Evolutionary conservation across 2,797 vertebrate genomes (phyloP).

Genomic region (Kryptolebias ocellatus): DNA sequence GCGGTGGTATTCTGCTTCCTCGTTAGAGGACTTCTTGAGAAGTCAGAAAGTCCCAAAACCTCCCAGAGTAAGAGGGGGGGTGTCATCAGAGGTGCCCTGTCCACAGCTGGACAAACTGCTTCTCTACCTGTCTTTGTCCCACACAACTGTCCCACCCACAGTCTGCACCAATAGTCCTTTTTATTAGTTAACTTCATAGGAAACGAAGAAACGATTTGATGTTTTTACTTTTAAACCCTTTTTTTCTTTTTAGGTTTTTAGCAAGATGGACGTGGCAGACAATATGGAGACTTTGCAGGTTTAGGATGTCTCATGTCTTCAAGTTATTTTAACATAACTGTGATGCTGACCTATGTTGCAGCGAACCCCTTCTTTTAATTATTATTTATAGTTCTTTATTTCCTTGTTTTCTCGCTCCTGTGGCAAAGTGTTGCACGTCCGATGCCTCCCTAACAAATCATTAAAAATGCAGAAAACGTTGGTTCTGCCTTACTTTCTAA

Average conservation of each 20-base stretch:
- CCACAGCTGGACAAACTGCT: slow-evolving; percentile 66
- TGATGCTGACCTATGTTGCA: not conserved
- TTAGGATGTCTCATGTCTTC: not conserved
- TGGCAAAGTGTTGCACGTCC: not conserved
- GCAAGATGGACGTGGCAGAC: not conserved
- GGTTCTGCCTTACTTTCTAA: not conserved
- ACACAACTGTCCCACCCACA: not conserved
- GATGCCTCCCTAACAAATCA: not conserved
- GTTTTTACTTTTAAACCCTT: no score
- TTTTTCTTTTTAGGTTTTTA: not conserved
- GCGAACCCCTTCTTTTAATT: no score
- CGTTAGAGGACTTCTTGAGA: slow-evolving; percentile 18
- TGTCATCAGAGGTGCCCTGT: slow-evolving; percentile 17
- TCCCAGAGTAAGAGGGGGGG: no score
- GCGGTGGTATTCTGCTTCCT: slow-evolving; percentile 32
- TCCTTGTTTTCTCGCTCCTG: not conserved
- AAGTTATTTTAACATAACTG: not conserved
- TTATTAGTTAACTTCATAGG: not conserved
- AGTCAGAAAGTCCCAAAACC: slow-evolving; percentile 44
- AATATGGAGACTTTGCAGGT: not conserved
- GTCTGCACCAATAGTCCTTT: not conserved
- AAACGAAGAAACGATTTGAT: no score
- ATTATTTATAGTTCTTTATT: not conserved
- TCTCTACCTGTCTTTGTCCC: slow-evolving; percentile 32
- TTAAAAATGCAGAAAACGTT: not conserved